Percentiles rank a stretch among this genome's conserved stretches.
Conservation (phyloP, 30 jellyfish, hydroid and myxozoan species). For the Pseudorhiza aurosa region DNA sequence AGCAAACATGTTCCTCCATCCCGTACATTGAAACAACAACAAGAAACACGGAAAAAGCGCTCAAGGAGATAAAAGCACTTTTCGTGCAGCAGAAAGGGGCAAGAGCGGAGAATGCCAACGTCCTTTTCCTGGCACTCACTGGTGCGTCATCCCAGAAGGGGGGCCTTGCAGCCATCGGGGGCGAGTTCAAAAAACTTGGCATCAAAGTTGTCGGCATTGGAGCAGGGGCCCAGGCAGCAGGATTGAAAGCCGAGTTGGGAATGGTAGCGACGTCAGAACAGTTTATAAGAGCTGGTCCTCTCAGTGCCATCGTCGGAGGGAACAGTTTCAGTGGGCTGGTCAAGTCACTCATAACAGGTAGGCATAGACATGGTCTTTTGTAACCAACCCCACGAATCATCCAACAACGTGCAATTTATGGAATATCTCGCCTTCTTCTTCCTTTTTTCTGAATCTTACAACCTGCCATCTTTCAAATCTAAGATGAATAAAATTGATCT, state of each 20-base stretch:
- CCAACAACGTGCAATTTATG: too few species aligned
- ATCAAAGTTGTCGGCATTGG: slow-evolving; percentile 85
- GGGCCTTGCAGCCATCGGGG: slow-evolving; percentile 71
- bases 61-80: slow-evolving; percentile 65
- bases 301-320: slow-evolving; percentile 70
- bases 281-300: slow-evolving; percentile 81
- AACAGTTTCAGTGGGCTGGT: slow-evolving; percentile 63
- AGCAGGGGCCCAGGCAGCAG: slow-evolving; percentile 86
- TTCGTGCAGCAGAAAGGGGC: slow-evolving; percentile 61
- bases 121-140: slow-evolving; percentile 72
- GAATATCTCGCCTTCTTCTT: too few species aligned
- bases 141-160: slow-evolving; percentile 85
- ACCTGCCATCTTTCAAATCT: too few species aligned
- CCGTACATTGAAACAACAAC: slow-evolving; percentile 90
- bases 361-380: too few species aligned
- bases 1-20: slow-evolving; percentile 90
- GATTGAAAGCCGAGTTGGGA: slow-evolving; percentile 71
- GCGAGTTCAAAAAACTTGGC: slow-evolving; percentile 59
- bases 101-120: slow-evolving; percentile 68
- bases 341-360: slow-evolving; percentile 64
- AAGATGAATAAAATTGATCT: too few species aligned
- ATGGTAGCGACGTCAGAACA: slow-evolving; percentile 77
- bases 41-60: slow-evolving; percentile 91
- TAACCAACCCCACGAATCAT: too few species aligned
- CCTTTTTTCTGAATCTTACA: too few species aligned